phyloP scores from a whole-genome alignment of 1,140 invertebrate genomes.

The Ephestia elutella region DNA sequence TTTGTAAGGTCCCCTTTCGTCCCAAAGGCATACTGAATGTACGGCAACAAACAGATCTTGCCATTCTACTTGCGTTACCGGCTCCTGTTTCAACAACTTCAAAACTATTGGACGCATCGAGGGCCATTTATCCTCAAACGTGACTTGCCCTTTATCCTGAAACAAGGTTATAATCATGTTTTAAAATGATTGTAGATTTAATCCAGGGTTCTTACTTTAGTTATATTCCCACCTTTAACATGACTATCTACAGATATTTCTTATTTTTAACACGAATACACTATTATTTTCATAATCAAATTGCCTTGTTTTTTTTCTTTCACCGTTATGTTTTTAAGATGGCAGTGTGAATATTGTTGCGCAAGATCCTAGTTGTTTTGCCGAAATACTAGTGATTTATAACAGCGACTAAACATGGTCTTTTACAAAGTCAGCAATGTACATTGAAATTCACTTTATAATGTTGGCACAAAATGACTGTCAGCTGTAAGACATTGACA shows the following conservation, averaged over 20 bases:
- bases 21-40: constrained; percentile 96
- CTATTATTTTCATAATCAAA: constrained; percentile 19
- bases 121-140: constrained; percentile 97
- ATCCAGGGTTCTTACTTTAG: neutral
- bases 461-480: too few relatives aligned
- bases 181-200: neutral
- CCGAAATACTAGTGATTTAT: too few relatives aligned
- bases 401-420: too few relatives aligned
- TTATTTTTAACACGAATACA: constrained; percentile 24
- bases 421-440: too few relatives aligned
- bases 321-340: constrained; percentile 24
- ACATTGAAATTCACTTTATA: too few relatives aligned
- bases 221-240: constrained; percentile 52
- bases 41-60: constrained; percentile 97
- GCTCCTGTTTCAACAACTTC: constrained; percentile 93
- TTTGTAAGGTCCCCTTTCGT: constrained; percentile 92
- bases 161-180: constrained; percentile 26
- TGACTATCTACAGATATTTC: constrained; percentile 33
- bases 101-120: constrained; percentile 93
- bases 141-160: constrained; percentile 79
- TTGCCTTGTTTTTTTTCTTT: neutral
- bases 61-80: constrained; percentile 96
- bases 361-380: too few relatives aligned
- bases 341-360: neutral
- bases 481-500: too few relatives aligned